Conservation (phyloP, 2,113 vertebrate genomes). For the Setophaga kirtlandii region DNA sequence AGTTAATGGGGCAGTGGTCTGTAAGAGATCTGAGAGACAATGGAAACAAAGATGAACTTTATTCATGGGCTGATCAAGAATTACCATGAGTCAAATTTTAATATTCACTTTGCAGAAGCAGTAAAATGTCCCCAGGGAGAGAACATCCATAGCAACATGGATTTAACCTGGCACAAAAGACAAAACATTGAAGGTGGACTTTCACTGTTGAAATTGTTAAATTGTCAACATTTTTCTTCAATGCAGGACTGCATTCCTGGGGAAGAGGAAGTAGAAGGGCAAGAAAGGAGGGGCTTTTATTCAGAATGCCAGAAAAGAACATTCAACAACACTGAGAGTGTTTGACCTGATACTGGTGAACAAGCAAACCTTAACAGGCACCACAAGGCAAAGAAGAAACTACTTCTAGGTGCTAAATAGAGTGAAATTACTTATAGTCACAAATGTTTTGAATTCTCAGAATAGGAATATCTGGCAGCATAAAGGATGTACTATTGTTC, state of each 20-base stretch:
- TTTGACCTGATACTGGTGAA: background rate
- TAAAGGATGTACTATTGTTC: background rate
- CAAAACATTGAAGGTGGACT: background rate
- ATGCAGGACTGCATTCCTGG: background rate
- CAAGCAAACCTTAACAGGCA: background rate
- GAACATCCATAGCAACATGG: background rate
- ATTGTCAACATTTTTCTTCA: background rate
- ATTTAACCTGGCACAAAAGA: background rate
- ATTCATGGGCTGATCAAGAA: background rate
- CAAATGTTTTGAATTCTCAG: background rate
- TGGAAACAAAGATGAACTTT: background rate
- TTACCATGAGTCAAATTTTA: background rate
- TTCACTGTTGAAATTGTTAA: background rate
- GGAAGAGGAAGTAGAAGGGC: background rate
- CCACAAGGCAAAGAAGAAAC: background rate
- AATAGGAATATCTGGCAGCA: background rate
- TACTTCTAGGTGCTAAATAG: background rate
- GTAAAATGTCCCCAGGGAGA: background rate
- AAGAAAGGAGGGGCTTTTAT: background rate
- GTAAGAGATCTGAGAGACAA: background rate
- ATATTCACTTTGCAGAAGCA: background rate
- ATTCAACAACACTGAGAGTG: background rate
- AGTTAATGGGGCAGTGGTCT: background rate
- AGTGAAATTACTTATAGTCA: background rate
- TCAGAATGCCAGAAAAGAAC: background rate